A percentile compares a stretch with the other conserved stretches of the same genome.
These are phyloP conservation scores for Epistrophella euchroma DNA, from an alignment of 2,888 invertebrate species.

Conservation along the genomic window DNA sequence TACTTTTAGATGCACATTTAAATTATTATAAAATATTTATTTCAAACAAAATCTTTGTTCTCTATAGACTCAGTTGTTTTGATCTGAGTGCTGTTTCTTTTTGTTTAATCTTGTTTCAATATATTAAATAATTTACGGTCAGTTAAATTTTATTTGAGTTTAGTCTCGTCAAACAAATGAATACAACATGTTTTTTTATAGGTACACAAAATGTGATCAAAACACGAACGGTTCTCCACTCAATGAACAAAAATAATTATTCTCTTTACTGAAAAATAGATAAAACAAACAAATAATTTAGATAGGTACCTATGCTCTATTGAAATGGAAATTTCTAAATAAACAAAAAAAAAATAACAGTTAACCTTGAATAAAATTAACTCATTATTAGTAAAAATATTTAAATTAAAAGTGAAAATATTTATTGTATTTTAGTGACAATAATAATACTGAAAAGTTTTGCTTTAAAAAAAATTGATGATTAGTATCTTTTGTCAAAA, in stretches of 20 bases:
- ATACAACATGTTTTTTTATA: background rate
- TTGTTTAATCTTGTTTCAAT: background rate
- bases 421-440: background rate
- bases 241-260: slow-evolving; percentile 13
- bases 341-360: background rate
- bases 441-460: background rate
- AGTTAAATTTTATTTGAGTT: slow-evolving; percentile 6
- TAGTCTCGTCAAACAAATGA: background rate
- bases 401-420: slow-evolving; percentile 23
- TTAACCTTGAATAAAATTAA: slow-evolving; percentile 16
- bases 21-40: too few species aligned
- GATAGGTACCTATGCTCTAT: too few species aligned
- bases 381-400: background rate
- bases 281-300: too few species aligned
- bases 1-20: background rate
- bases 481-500: background rate
- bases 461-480: background rate
- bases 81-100: background rate
- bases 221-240: background rate
- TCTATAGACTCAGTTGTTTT: background rate
- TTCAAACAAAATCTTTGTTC: too few species aligned
- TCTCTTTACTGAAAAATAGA: too few species aligned
- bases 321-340: too few species aligned
- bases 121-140: background rate
- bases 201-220: background rate